Evolutionary conservation across 2,797 vertebrate species (phyloP).

Genomic region (Chromis chromis): DNA sequence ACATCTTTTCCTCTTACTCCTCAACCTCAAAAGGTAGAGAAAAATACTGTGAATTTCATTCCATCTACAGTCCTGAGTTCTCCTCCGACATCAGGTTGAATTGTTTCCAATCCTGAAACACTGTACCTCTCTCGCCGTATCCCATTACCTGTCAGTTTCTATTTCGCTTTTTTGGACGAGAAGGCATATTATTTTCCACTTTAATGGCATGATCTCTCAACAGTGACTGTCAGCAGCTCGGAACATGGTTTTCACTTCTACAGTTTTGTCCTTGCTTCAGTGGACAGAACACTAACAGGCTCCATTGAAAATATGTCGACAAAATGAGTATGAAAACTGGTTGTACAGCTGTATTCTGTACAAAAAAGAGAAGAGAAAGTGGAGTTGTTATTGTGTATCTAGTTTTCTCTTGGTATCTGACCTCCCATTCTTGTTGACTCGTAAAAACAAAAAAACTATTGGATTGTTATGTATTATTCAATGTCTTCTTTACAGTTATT

Average conservation of each 20-base stretch:
- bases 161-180: constrained; percentile 63
- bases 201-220: constrained; percentile 72
- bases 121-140: constrained; percentile 51
- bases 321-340: constrained; percentile 27
- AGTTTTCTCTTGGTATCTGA: too few relatives aligned
- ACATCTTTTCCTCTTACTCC: constrained; percentile 52
- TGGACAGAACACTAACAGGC: constrained; percentile 47
- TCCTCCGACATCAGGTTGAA: constrained; percentile 61
- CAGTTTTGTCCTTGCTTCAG: constrained; percentile 52
- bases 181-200: constrained; percentile 76
- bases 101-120: constrained; percentile 63
- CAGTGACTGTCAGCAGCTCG: constrained; percentile 70
- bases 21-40: constrained; percentile 46
- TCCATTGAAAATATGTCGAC: constrained; percentile 31
- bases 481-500: too few relatives aligned
- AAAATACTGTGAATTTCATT: constrained; percentile 46
- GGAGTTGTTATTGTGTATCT: too few relatives aligned
- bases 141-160: constrained; percentile 68
- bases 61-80: constrained; percentile 44
- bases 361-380: too few relatives aligned
- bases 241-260: constrained; percentile 55
- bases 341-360: constrained; percentile 34
- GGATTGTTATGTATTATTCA: too few relatives aligned
- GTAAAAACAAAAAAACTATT: too few relatives aligned
- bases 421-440: too few relatives aligned